Evolutionary conservation across 1,140 invertebrate species (phyloP).

Genomic region (Homalodisca vitripennis): DNA sequence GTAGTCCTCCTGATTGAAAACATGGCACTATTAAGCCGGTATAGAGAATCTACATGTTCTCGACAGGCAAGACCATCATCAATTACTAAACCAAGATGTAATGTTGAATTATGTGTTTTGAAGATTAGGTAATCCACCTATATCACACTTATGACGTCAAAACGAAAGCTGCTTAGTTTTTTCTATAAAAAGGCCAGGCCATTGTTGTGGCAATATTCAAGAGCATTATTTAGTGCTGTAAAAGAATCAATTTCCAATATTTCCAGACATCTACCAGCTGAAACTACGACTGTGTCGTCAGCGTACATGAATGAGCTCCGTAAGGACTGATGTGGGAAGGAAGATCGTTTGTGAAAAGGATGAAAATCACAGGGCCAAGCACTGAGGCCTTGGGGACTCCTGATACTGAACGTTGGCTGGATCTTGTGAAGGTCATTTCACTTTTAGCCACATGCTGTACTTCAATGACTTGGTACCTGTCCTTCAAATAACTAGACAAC

Average conservation of each 20-base stretch:
- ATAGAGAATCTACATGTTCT: not conserved
- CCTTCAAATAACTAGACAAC: conserved; percentile 4
- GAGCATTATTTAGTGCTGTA: not conserved
- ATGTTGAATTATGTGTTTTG: not conserved
- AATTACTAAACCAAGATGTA: not conserved
- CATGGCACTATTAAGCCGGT: not conserved
- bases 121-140: not conserved
- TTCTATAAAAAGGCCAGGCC: not conserved
- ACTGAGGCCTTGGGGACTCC: not conserved
- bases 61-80: not conserved
- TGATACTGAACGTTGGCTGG: not conserved
- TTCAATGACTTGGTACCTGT: not conserved
- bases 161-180: not conserved
- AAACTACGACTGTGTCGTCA: not conserved
- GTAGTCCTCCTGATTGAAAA: not conserved
- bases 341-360: conserved; percentile 4
- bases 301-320: conserved; percentile 1
- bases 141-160: not conserved
- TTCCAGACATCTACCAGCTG: not conserved
- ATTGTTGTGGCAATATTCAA: conserved; percentile 4
- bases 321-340: not conserved
- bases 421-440: not conserved
- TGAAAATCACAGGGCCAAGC: conserved; percentile 5
- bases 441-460: not conserved
- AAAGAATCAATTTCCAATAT: not conserved